phyloP scores from a whole-genome alignment of 1,140 invertebrate species.

The Hyposmocoma kahamanoa region DNA sequence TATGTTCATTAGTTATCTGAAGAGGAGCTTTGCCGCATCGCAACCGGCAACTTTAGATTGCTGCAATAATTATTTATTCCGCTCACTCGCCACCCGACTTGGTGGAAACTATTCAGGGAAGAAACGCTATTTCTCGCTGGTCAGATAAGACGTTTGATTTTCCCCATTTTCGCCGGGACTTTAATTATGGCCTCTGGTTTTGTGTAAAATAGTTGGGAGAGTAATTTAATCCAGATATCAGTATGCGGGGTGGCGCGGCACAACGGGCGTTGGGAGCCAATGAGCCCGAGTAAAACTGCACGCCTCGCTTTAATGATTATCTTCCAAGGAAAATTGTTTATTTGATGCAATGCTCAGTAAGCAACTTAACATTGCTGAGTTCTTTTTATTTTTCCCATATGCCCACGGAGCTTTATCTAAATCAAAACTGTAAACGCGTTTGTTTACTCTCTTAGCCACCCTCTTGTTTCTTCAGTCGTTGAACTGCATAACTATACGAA shows the following conservation, averaged over 20 bases:
- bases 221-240: constrained; percentile 68
- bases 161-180: constrained; percentile 62
- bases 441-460: constrained; percentile 60
- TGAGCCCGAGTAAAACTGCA: constrained; percentile 19
- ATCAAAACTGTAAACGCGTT: constrained; percentile 63
- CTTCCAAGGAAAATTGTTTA: background rate
- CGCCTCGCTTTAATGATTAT: background rate
- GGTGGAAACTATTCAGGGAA: constrained; percentile 61
- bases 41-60: constrained; percentile 57
- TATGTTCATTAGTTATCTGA: constrained; percentile 53
- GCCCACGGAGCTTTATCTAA: constrained; percentile 5
- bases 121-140: constrained; percentile 65
- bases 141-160: constrained; percentile 73
- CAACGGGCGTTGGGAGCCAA: constrained; percentile 27
- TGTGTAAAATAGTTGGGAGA: constrained; percentile 70
- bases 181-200: constrained; percentile 71
- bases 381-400: too few species aligned
- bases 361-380: too few species aligned
- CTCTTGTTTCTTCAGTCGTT: constrained; percentile 65
- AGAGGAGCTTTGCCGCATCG: constrained; percentile 25
- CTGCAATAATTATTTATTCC: constrained; percentile 71
- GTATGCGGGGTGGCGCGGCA: constrained; percentile 52
- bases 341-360: background rate
- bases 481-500: constrained; percentile 66
- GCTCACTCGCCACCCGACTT: constrained; percentile 58